Percentiles rank a stretch among this genome's conserved stretches.
Evolutionary conservation across 1,140 invertebrate genomes (phyloP).

Genomic region (Myzus persicae): DNA sequence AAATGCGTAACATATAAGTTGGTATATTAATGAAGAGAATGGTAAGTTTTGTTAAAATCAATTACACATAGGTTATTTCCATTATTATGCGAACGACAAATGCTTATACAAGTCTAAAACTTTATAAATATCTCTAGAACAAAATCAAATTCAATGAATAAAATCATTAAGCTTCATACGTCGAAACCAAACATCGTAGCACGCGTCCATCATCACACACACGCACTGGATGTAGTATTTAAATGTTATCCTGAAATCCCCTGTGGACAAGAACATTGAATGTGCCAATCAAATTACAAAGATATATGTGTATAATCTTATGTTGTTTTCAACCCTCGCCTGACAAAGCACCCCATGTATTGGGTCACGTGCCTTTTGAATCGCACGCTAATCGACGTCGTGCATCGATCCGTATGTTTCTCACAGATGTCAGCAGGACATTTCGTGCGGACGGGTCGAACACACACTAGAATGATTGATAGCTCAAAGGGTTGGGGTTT

Average conservation of each 20-base stretch:
- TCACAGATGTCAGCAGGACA: constrained; percentile 46
- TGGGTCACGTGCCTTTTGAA: constrained; percentile 42
- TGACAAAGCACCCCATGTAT: background rate
- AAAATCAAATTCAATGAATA: constrained; percentile 4
- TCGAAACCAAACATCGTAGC: background rate
- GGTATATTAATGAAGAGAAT: background rate
- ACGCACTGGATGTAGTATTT: background rate
- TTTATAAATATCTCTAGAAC: background rate
- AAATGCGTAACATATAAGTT: too few species aligned
- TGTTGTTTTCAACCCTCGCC: constrained; percentile 14
- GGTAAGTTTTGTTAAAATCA: background rate
- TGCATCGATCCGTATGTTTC: constrained; percentile 33
- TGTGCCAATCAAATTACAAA: constrained; percentile 32
- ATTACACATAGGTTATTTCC: background rate
- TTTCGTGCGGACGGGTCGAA: background rate
- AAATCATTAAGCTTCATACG: background rate
- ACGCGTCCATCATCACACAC: constrained; percentile 3
- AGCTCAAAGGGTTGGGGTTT: constrained; percentile 34
- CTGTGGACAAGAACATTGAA: background rate
- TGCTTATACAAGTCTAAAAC: background rate
- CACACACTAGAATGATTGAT: constrained; percentile 38
- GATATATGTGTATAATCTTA: background rate
- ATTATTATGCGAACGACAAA: background rate
- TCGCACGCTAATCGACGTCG: constrained; percentile 26
- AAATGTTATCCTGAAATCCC: constrained; percentile 19